A percentile compares a stretch with the other conserved stretches of the same genome.
Conservation (phyloP, 2,888 invertebrate species). For the Scaptomyza tumidula region DNA sequence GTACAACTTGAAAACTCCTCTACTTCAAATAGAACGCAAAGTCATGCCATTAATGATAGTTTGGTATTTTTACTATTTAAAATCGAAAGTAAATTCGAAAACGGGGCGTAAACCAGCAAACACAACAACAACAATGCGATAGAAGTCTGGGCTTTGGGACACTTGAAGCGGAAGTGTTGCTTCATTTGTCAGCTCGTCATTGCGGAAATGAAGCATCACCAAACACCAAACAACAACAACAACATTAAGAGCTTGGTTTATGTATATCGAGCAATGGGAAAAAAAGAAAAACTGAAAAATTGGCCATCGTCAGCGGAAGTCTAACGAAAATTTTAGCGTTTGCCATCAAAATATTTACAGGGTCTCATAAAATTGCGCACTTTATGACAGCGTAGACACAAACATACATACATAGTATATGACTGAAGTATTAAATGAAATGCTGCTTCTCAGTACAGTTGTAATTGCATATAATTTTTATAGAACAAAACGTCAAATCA, state of each 20-base stretch:
- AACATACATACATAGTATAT: neutral
- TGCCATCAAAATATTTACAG: constrained; percentile 76
- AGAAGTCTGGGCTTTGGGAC: constrained; percentile 10
- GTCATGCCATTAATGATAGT: constrained; percentile 53
- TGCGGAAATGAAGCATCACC: constrained; percentile 41
- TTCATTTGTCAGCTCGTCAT: constrained; percentile 35
- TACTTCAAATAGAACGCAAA: constrained; percentile 17
- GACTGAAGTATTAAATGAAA: constrained; percentile 3
- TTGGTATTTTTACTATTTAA: constrained; percentile 26
- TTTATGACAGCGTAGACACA: constrained; percentile 57
- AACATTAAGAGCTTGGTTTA: constrained; percentile 6
- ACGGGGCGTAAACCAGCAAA: constrained; percentile 38
- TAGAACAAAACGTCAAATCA: constrained; percentile 56
- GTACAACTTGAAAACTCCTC: constrained; percentile 38
- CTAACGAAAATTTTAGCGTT: constrained; percentile 44
- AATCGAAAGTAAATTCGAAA: constrained; percentile 40
- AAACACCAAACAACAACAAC: constrained; percentile 10
- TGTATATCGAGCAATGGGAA: constrained; percentile 23
- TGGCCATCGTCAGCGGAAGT: constrained; percentile 56
- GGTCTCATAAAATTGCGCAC: constrained; percentile 65
- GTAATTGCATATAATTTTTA: constrained; percentile 79
- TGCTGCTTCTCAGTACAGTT: constrained; percentile 27
- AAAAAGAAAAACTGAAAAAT: constrained; percentile 33
- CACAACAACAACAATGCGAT: constrained; percentile 8
- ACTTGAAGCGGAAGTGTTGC: constrained; percentile 48